Conservation (phyloP, 1,140 invertebrate genomes). For the Lepidostoma basale region DNA sequence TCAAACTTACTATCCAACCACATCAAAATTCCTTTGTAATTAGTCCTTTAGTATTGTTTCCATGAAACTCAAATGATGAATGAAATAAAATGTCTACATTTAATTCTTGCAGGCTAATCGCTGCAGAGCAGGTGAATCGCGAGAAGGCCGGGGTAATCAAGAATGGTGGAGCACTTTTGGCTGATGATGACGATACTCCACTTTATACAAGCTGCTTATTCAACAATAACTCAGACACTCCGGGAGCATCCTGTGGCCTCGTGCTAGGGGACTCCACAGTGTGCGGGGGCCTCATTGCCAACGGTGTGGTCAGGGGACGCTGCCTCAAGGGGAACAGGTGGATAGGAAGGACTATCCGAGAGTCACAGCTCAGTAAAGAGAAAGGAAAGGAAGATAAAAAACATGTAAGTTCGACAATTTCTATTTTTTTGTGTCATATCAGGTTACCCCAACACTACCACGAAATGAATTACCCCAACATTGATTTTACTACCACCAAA, state of each 20-base stretch:
- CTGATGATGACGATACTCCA: constrained; percentile 49
- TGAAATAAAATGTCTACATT: no score
- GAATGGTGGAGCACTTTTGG: constrained; percentile 41
- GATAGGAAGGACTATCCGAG: constrained; percentile 55
- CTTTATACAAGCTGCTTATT: constrained; percentile 57
- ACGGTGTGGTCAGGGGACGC: constrained; percentile 32
- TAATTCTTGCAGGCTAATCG: constrained; percentile 24
- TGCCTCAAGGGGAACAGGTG: constrained; percentile 53
- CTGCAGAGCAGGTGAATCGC: constrained; percentile 45
- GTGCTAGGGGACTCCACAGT: constrained; percentile 43
- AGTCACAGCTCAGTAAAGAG: constrained; percentile 51
- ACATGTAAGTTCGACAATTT: constrained; percentile 33
- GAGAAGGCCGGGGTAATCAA: constrained; percentile 49
- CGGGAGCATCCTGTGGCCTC: constrained; percentile 24
- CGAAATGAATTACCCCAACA: no score
- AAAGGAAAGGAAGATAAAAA: constrained; percentile 50
- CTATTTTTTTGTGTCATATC: neutral
- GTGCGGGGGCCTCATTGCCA: constrained; percentile 49
- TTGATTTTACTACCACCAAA: no score
- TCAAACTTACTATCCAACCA: no score
- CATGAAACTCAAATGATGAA: no score
- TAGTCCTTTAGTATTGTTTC: no score
- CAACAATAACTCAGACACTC: constrained; percentile 57
- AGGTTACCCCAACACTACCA: no score
- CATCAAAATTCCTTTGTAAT: no score